Evolutionary conservation across 2,797 vertebrate genomes (phyloP), one percentile per base, ranked within the genome.

Genomic region (Cynopterus sphinx): DNA sequence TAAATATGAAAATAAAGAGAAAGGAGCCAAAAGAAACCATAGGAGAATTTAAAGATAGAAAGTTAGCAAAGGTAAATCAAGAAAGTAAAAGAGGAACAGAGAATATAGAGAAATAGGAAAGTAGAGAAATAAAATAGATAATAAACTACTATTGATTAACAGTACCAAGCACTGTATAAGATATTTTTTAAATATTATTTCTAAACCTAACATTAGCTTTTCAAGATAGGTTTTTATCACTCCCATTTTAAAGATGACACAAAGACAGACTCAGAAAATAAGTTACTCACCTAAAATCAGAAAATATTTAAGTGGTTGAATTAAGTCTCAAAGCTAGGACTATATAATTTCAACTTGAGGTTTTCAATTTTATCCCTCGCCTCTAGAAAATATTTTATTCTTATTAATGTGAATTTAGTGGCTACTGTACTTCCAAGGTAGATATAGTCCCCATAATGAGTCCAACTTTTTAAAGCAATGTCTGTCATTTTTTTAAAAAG

Each of bases 321-420:
- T 21, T 61, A 75, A 87, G 57, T 77, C 26, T 93, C 70, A 92
- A 93, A 89, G 31, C 15, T 31, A 61, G n/a, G 21, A 77, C 22
- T n/a, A 39, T 13, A 36, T 70, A 17, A 70, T 89, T 85, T 75
- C 71, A 41, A 87, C 36, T 16, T n/a, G 6, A 92, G 24, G 65
- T 39, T 94, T 84, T 90, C 11, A 53, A 65, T 87, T 70, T 84
- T 22, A 87, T 6, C 12, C 8, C 6, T 89, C 8, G 17, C 55
- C 79, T 86, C 41, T 77, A 67, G 74, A 91, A 91, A 79, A 89
- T 61, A 65, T 17, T 84, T 57, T 85, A 85, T 55, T 74, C 16
- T 71, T 78, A 91, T 28, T 94, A 81, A 93, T 63, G 36, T 21
- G 82, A 17, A 63, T 68, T 74, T 82, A 86, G 28, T 22, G n/a